Evolutionary conservation across 1,140 invertebrate genomes (phyloP).

Genomic region (Rhagoletis zephyria): DNA sequence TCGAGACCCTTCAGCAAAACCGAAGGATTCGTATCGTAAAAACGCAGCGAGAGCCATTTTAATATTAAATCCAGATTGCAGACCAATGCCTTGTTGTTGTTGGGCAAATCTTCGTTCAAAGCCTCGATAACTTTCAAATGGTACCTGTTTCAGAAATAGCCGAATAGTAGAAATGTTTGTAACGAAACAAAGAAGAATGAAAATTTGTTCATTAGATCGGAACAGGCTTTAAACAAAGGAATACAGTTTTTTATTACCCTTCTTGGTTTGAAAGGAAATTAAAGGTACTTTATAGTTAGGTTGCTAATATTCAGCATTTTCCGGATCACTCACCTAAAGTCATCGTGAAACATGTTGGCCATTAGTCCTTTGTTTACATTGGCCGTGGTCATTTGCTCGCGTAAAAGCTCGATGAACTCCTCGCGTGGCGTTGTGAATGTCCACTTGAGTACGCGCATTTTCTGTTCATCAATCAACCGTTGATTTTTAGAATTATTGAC

Average conservation of each 20-base stretch:
- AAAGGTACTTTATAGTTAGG: no score
- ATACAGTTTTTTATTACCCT: no score
- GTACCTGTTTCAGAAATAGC: constrained; percentile 73
- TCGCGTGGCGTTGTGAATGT: constrained; percentile 93
- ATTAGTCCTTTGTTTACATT: constrained; percentile 90
- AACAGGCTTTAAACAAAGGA: background rate
- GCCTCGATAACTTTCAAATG: constrained; percentile 96
- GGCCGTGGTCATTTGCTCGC: constrained; percentile 90
- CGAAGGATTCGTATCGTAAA: constrained; percentile 98
- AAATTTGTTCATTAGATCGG: background rate
- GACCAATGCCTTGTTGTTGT: constrained; percentile 84
- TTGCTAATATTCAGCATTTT: background rate
- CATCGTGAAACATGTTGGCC: constrained; percentile 93
- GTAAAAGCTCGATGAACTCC: constrained; percentile 93
- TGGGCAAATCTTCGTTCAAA: constrained; percentile 86
- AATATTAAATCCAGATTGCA: constrained; percentile 95
- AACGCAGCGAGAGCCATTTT: constrained; percentile 95
- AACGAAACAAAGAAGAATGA: background rate
- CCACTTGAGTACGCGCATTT: constrained; percentile 94
- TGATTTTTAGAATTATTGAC: constrained; percentile 92
- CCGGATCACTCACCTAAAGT: constrained; percentile 80
- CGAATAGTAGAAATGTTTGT: background rate
- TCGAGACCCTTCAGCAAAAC: constrained; percentile 95
- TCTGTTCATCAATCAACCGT: constrained; percentile 91
- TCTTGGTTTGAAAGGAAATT: no score